Evolutionary conservation across 2,888 invertebrate genomes (phyloP).

Genomic region (Dynastes hyllus): DNA sequence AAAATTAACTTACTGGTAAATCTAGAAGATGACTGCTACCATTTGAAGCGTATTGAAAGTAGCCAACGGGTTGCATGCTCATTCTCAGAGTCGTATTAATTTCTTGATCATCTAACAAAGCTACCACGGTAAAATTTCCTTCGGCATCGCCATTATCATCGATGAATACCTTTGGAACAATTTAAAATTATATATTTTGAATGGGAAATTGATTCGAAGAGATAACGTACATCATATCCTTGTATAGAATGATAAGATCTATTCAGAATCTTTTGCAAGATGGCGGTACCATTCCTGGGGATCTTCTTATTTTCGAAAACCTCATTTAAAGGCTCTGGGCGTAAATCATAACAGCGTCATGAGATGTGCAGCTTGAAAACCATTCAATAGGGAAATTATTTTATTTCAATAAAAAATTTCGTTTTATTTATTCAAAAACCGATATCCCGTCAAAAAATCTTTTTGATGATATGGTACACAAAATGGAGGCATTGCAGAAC

Average conservation of each 20-base stretch:
- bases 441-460: constrained; percentile 82
- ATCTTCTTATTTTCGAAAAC: constrained; percentile 79
- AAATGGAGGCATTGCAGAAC: constrained; percentile 83
- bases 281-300: constrained; percentile 84
- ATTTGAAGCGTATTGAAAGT: constrained; percentile 79
- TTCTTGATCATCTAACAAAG: constrained; percentile 78
- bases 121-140: constrained; percentile 92
- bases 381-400: constrained; percentile 64
- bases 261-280: constrained; percentile 85
- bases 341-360: constrained; percentile 91
- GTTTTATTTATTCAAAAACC: constrained; percentile 72
- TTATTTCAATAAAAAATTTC: no score
- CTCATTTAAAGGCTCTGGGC: constrained; percentile 86
- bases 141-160: constrained; percentile 93
- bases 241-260: constrained; percentile 84
- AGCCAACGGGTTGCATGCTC: constrained; percentile 86
- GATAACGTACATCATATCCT: constrained; percentile 82
- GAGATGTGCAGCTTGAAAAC: constrained; percentile 87
- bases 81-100: constrained; percentile 75
- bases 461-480: constrained; percentile 85
- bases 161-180: constrained; percentile 80
- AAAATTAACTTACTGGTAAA: constrained; percentile 75
- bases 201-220: not conserved
- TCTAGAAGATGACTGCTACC: constrained; percentile 71
- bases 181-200: not conserved